These are phyloP conservation scores for Auanema freiburgensis DNA, from an alignment of 2,888 invertebrate genomes.

Conservation along the genomic window DNA sequence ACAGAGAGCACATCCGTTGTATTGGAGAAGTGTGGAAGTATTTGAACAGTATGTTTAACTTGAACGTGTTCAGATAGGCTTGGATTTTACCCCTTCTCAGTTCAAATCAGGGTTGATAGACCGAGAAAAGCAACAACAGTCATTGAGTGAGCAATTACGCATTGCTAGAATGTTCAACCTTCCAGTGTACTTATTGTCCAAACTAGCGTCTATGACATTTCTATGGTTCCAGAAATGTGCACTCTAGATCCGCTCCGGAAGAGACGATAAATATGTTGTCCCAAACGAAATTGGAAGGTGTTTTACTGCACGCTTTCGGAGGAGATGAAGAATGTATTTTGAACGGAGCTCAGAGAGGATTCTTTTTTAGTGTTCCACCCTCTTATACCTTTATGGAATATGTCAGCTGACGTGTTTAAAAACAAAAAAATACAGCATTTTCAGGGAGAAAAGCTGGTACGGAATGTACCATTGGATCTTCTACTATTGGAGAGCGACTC, in stretches of 20 bases:
- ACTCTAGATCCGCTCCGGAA: conserved; percentile 67
- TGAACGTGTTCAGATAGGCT: conserved; percentile 62
- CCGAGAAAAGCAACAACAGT: conserved; percentile 64
- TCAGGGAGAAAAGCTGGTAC: conserved; percentile 65
- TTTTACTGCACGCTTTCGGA: conserved; percentile 66
- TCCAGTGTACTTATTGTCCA: conserved; percentile 40
- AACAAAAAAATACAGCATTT: too few species aligned
- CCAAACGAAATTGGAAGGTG: too few species aligned
- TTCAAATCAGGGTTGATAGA: conserved; percentile 62
- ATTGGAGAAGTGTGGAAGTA: conserved; percentile 65
- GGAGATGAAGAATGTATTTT: conserved; percentile 65
- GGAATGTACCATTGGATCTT: conserved; percentile 65
- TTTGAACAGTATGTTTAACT: not conserved
- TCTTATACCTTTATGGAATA: conserved; percentile 36
- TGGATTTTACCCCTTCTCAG: conserved; percentile 66
- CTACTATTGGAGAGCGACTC: conserved; percentile 68
- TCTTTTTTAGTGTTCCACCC: conserved; percentile 67
- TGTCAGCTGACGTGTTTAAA: too few species aligned
- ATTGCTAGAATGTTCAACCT: conserved; percentile 46
- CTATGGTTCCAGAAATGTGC: conserved; percentile 65
- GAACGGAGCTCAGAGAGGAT: conserved; percentile 65
- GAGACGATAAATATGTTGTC: conserved; percentile 61
- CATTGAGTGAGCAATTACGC: conserved; percentile 65
- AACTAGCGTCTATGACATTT: not conserved
- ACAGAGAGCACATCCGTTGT: conserved; percentile 62